phyloP scores from a whole-genome alignment of 2,113 vertebrate genomes.

The Crotalus horridus region DNA sequence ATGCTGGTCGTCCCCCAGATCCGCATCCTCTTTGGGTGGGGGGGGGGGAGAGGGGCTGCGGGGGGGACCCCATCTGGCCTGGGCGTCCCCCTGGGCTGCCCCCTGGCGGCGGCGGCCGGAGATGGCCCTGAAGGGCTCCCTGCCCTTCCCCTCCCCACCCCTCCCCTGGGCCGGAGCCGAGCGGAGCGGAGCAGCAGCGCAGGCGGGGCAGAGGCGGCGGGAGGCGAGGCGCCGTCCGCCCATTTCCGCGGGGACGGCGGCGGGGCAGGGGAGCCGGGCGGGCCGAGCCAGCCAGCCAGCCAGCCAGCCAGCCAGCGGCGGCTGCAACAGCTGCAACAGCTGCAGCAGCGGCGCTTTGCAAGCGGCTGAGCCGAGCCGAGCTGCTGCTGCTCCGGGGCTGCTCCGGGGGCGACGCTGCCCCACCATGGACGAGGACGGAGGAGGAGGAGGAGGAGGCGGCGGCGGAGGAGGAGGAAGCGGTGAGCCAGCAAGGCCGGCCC shows the following conservation, averaged over 20 bases:
- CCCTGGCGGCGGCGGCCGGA: not conserved
- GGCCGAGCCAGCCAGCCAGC: not conserved
- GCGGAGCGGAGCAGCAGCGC: not conserved
- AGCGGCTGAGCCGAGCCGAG: not conserved
- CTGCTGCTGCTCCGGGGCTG: not conserved
- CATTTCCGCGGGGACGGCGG: not conserved
- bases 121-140: not conserved
- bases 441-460: constrained; percentile 15
- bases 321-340: not conserved
- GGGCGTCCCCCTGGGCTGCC: not conserved
- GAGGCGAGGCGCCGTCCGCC: not conserved
- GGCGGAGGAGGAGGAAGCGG: constrained; percentile 14
- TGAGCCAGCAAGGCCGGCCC: constrained; percentile 1
- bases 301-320: not conserved
- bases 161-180: not conserved
- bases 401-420: not conserved
- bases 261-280: constrained; percentile 51
- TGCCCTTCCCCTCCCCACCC: not conserved
- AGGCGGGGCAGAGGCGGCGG: not conserved
- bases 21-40: no score
- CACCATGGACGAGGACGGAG: constrained; percentile 58
- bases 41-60: no score
- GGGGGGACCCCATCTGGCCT: fast-evolving
- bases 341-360: not conserved
- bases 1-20: no score